Conservation (phyloP, 1,140 invertebrate genomes). For the Acromyrmex charruanus region DNA sequence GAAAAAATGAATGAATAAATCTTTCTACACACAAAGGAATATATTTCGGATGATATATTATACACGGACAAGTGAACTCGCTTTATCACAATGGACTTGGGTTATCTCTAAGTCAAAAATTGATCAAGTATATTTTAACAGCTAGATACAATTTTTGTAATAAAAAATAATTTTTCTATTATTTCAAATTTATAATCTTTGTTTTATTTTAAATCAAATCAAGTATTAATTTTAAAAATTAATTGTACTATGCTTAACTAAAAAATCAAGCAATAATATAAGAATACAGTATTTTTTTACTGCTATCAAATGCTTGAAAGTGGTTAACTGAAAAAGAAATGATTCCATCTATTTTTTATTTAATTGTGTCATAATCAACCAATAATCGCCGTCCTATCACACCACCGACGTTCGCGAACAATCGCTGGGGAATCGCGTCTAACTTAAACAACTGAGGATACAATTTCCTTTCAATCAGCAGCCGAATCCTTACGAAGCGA, state of each 20-base stretch:
- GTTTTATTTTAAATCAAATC: background rate
- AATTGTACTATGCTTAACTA: background rate
- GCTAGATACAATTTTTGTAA: background rate
- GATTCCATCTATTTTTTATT: background rate
- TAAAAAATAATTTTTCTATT: background rate
- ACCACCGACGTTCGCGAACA: conserved; percentile 50
- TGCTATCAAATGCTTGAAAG: background rate
- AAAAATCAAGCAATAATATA: background rate
- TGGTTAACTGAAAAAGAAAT: background rate
- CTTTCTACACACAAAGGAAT: conserved; percentile 10
- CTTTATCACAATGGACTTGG: background rate
- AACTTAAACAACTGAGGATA: conserved; percentile 60
- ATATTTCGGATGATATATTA: conserved; percentile 45
- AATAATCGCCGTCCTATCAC: conserved; percentile 1
- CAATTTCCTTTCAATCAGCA: conserved; percentile 80
- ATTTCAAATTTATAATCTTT: background rate
- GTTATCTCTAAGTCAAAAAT: background rate
- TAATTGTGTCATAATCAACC: conserved; percentile 9
- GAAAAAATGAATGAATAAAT: conserved; percentile 19
- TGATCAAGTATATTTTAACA: background rate
- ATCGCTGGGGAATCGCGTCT: conserved; percentile 59
- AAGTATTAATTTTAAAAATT: too few species aligned
- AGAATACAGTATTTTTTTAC: background rate
- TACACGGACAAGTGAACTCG: background rate
- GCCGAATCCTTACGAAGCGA: conserved; percentile 72